These are phyloP conservation scores for Lycophotia porphyrea DNA, from an alignment of 2,888 invertebrate genomes.

Conservation along the genomic window DNA sequence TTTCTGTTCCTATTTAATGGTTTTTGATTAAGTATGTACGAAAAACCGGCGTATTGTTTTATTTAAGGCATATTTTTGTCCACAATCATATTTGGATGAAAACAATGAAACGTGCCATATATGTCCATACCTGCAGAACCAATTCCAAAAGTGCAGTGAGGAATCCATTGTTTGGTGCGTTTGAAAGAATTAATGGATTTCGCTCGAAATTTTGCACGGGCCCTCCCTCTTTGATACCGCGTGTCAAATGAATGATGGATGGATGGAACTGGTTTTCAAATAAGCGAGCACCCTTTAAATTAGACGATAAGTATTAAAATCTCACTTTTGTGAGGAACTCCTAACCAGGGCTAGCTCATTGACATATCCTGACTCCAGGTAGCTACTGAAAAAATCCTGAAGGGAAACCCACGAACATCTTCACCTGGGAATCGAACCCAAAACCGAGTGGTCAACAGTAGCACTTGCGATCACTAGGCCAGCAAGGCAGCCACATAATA, in stretches of 20 bases:
- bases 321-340: background rate
- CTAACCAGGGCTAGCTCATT: background rate
- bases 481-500: background rate
- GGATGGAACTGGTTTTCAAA: slow-evolving; percentile 8
- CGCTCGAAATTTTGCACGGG: slow-evolving; percentile 5
- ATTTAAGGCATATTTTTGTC: background rate
- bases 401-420: background rate
- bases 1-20: background rate
- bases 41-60: background rate
- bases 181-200: slow-evolving; percentile 34
- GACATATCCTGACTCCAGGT: background rate
- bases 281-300: background rate
- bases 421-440: background rate
- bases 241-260: slow-evolving; percentile 17
- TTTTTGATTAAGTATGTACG: background rate
- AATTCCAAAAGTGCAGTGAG: slow-evolving; percentile 26
- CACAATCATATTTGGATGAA: background rate
- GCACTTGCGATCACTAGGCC: background rate
- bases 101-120: slow-evolving; percentile 21
- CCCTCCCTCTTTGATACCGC: slow-evolving; percentile 3
- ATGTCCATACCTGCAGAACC: slow-evolving; percentile 15
- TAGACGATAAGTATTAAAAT: background rate
- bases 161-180: slow-evolving; percentile 1
- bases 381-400: background rate
- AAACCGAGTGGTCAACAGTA: background rate